Evolutionary conservation across 2,113 vertebrate species (phyloP).

Genomic region (Oreocharis arfaki): DNA sequence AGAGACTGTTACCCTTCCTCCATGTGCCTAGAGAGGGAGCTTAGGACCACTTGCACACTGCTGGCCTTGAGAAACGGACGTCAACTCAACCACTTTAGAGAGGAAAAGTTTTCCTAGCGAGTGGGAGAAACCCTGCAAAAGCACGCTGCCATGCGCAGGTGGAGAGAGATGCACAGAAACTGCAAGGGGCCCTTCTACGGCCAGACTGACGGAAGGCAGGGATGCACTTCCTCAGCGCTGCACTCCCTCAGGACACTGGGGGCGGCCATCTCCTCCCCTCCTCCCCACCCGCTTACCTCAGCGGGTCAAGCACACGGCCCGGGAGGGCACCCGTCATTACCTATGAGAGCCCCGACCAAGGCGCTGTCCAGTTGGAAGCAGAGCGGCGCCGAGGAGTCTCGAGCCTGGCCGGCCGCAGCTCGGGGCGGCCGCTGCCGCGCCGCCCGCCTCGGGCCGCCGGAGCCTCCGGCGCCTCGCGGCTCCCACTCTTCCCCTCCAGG

Average conservation of each 20-base stretch:
- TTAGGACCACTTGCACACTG: not conserved
- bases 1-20: not conserved
- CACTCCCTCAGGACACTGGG: not conserved
- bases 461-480: not conserved
- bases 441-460: not conserved
- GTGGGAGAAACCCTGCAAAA: not conserved
- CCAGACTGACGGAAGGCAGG: fast-evolving
- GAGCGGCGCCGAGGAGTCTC: slow-evolving; percentile 11
- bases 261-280: fast-evolving
- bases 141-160: fast-evolving
- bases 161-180: fast-evolving
- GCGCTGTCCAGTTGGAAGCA: slow-evolving; percentile 72
- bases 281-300: not conserved
- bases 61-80: not conserved
- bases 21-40: fast-evolving
- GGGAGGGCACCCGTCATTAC: slow-evolving; percentile 24
- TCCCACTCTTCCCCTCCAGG: not conserved
- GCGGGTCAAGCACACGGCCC: fast-evolving
- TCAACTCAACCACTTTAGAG: fast-evolving
- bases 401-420: not conserved
- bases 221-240: fast-evolving
- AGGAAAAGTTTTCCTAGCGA: fast-evolving
- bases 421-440: not conserved
- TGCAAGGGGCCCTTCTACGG: fast-evolving
- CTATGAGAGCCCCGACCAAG: slow-evolving; percentile 78